Evolutionary conservation across 2,113 vertebrate species (phyloP).

Genomic region (Aramus guarauna): DNA sequence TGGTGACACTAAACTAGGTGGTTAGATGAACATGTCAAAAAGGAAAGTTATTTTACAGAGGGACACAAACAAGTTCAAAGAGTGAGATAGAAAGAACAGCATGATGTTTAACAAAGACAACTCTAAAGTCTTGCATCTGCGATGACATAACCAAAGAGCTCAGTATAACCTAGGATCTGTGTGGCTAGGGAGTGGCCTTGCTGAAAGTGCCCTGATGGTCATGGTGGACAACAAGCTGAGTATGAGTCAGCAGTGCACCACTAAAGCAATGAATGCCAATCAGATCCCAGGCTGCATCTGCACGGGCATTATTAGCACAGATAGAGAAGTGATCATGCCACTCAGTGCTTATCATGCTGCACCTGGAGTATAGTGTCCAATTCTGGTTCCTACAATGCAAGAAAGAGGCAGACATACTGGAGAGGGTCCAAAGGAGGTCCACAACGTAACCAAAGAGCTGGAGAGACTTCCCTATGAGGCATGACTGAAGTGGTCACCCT

Average conservation of each 20-base stretch:
- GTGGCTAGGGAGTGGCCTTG: not conserved
- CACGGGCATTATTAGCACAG: too few species aligned
- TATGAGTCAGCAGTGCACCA: not conserved
- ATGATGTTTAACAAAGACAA: not conserved
- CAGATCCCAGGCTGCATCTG: not conserved
- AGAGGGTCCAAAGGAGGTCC: not conserved
- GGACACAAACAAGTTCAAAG: not conserved
- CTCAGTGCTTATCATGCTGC: not conserved
- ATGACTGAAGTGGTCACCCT: not conserved
- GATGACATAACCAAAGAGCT: not conserved
- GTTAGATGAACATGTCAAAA: not conserved
- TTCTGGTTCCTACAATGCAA: not conserved
- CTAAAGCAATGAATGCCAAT: not conserved
- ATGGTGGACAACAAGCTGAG: not conserved
- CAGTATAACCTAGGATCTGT: too few species aligned
- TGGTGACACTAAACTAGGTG: not conserved
- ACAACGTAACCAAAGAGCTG: not conserved
- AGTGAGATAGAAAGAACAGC: not conserved
- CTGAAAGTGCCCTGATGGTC: not conserved
- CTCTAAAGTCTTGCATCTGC: not conserved
- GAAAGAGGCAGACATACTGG: not conserved
- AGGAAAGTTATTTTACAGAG: not conserved
- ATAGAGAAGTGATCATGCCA: not conserved
- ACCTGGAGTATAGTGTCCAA: not conserved
- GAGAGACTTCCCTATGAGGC: not conserved